Conservation (phyloP, 2,888 invertebrate genomes). For the Apomyelois bistriatella region DNA sequence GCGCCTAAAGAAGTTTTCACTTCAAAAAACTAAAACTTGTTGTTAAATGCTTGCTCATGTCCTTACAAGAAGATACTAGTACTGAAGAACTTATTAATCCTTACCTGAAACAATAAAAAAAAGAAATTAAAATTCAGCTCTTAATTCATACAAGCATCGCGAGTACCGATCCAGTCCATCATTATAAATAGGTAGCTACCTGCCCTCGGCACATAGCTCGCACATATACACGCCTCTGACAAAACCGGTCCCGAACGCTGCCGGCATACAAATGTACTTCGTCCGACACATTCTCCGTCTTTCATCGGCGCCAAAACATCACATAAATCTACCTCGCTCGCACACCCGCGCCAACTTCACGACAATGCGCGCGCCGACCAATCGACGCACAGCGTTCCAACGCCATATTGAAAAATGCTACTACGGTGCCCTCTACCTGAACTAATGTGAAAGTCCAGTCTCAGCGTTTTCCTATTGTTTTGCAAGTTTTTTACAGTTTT, state of each 20-base stretch:
- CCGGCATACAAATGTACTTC: slow-evolving; percentile 72
- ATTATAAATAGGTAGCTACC: slow-evolving; percentile 68
- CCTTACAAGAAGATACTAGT: slow-evolving; percentile 11
- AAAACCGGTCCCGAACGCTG: slow-evolving; percentile 68
- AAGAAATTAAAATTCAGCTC: slow-evolving; percentile 40
- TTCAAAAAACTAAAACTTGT: not conserved
- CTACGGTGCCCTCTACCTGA: slow-evolving; percentile 59
- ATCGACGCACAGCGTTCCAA: slow-evolving; percentile 52
- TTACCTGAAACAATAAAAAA: slow-evolving; percentile 67
- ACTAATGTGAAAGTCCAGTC: slow-evolving; percentile 51
- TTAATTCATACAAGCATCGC: slow-evolving; percentile 39
- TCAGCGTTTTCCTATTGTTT: slow-evolving; percentile 61
- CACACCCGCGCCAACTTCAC: slow-evolving; percentile 65
- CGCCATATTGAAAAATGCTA: slow-evolving; percentile 74
- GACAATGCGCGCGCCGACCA: slow-evolving; percentile 49
- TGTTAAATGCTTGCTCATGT: slow-evolving; percentile 25
- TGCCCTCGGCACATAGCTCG: slow-evolving; percentile 65
- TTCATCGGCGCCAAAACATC: slow-evolving; percentile 71
- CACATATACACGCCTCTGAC: slow-evolving; percentile 72
- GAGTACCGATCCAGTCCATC: slow-evolving; percentile 45
- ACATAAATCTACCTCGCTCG: slow-evolving; percentile 74
- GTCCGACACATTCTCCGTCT: slow-evolving; percentile 71
- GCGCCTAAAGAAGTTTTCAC: no score
- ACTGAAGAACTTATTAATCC: slow-evolving; percentile 15
- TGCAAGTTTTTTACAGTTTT: slow-evolving; percentile 56